Evolutionary conservation across 2,797 vertebrate species (phyloP), one percentile per base, ranked within the genome.

Genomic region (Arnoldichthys spilopterus): DNA sequence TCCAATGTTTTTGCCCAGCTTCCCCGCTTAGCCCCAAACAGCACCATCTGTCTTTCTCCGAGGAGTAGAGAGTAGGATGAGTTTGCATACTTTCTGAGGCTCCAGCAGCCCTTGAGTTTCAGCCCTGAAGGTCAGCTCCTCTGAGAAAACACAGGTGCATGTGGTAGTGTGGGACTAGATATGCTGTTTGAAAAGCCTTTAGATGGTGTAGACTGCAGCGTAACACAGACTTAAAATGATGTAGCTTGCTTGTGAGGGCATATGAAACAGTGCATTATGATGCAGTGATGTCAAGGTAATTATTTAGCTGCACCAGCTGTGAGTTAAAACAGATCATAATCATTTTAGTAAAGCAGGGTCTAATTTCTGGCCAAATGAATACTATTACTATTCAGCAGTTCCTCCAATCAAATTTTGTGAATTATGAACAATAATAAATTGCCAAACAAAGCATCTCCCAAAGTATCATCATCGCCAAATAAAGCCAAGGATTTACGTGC

Each of bases 11-110:
- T 59, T 63, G 34, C 51, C 78, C 16, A 56, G 79, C 79, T 20
- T 76, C 79, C 79, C 79, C 66, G 79, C 73, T 22, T 76, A 4
- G 79, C 30, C 73, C 61, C 40, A 54, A 81, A 72, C 79, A 81
- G 73, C 79, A 76, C 79, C 79, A 81, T 81, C 79, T 81, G 79
- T 81, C 67, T 76, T 76, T 66, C 49, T 71, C 73, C 2, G 15
- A 80, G 73, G 37, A 71, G 45, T 45, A 4, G 49, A 13, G 68
- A n/a, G 68, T n/a, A 62, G 72, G 72, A 80, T 49, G 78, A 80
- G 54, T 69, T 69, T 74, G 64, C 47, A 78, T 47, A 59, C 51
- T 75, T 79, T 49, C 22, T 6, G 40, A 70, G 61, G 34, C 34
- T 51, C 67, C 43, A 53, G 40, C 30, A 59, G 26, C 34, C 64